Evolutionary conservation across 2,888 invertebrate species (phyloP).

Genomic region (Agrilus biguttatus): DNA sequence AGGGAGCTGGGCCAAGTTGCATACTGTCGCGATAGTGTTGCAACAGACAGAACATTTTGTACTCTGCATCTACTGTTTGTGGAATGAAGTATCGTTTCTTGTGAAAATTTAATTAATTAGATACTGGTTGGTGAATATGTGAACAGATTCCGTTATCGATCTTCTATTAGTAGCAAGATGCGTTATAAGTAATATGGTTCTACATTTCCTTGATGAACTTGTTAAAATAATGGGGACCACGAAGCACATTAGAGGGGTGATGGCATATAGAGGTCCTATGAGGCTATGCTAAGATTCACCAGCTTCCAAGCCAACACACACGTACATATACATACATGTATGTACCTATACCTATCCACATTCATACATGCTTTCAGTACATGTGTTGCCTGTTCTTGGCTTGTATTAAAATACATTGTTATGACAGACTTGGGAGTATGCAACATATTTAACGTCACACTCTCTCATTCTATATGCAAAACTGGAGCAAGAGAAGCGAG

Average conservation of each 20-base stretch:
- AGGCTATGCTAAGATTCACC: slow-evolving; percentile 11
- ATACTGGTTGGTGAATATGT: too few species aligned
- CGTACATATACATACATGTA: too few species aligned
- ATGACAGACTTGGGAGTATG: slow-evolving; percentile 25
- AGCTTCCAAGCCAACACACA: slow-evolving; percentile 4
- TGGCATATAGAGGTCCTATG: slow-evolving; percentile 15
- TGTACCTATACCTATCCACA: too few species aligned
- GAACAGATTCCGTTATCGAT: too few species aligned
- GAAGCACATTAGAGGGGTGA: slow-evolving; percentile 18
- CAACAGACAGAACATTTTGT: too few species aligned
- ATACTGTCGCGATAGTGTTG: too few species aligned
- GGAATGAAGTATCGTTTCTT: too few species aligned
- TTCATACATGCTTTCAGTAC: slow-evolving; percentile 10
- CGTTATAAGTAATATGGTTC: too few species aligned
- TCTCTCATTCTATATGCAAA: slow-evolving; percentile 21
- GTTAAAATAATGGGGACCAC: slow-evolving; percentile 16
- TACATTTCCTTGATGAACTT: slow-evolving; percentile 1
- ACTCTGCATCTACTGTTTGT: too few species aligned
- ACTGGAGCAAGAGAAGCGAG: slow-evolving; percentile 7
- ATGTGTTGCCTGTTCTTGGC: slow-evolving; percentile 21
- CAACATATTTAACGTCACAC: slow-evolving; percentile 23
- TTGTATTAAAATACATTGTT: slow-evolving; percentile 28
- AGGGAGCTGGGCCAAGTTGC: too few species aligned
- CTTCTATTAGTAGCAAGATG: too few species aligned
- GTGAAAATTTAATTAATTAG: too few species aligned